Percentiles rank a stretch among this genome's conserved stretches.
These are phyloP conservation scores for Toxotes lorentzi DNA, from an alignment of 2,797 vertebrate species.

Conservation along the genomic window DNA sequence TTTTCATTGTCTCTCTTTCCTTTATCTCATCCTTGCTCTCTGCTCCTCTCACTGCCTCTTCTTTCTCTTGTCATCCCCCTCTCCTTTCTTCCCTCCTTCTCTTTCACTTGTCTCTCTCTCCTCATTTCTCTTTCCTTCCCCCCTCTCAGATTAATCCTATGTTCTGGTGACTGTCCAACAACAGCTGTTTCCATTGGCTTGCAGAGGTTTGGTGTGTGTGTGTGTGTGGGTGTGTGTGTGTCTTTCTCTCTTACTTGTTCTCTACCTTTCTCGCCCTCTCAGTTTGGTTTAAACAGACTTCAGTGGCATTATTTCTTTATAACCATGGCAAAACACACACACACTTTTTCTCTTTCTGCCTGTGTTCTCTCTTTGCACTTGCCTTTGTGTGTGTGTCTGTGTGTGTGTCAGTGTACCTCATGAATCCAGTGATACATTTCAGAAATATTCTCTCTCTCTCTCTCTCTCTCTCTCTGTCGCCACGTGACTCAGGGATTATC, in stretches of 20 bases:
- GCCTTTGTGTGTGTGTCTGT: conserved; percentile 8
- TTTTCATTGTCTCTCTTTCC: conserved; percentile 1
- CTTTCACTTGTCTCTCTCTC: conserved; percentile 1
- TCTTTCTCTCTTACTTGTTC: conserved; percentile 12
- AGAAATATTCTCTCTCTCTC: conserved; percentile 45
- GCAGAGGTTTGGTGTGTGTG: conserved; percentile 38
- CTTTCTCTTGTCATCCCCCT: background rate
- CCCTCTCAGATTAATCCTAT: conserved; percentile 54
- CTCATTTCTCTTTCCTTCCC: conserved; percentile 2
- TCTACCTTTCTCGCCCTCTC: conserved; percentile 13
- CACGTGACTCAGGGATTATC: conserved; percentile 77
- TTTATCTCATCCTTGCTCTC: background rate
- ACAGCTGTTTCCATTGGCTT: conserved; percentile 66
- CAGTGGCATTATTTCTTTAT: conserved; percentile 36
- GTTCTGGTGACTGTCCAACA: conserved; percentile 67
- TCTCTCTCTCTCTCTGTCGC: conserved; percentile 15
- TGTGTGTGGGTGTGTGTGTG: conserved; percentile 9
- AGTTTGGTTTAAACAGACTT: conserved; percentile 37
- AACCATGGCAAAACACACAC: conserved; percentile 17
- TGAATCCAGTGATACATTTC: conserved; percentile 57
- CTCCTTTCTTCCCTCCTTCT: background rate
- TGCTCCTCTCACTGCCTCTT: background rate
- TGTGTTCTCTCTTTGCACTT: conserved; percentile 3
- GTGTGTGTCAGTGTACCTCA: conserved; percentile 22
- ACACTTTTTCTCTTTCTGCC: background rate